phyloP scores from a whole-genome alignment of 2,113 vertebrate species.

The Genyomyrus donnyi region DNA sequence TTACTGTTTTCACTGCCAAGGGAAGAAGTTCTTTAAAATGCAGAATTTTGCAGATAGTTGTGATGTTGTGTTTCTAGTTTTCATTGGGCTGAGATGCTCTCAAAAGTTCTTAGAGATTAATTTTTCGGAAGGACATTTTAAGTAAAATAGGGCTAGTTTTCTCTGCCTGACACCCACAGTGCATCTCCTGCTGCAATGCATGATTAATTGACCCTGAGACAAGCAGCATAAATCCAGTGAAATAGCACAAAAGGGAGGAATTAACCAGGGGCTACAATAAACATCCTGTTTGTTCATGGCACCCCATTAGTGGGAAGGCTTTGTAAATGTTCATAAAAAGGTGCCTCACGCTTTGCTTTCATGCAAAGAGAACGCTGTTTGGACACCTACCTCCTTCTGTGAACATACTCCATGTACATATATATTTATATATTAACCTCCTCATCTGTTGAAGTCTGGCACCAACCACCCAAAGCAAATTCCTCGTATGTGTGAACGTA shows the following conservation, averaged over 20 bases:
- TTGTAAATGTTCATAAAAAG: neutral
- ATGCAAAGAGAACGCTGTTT: neutral
- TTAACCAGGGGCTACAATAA: neutral
- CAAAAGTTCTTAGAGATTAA: neutral
- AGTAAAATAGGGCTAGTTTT: neutral
- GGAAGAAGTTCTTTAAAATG: neutral
- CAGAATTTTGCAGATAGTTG: neutral
- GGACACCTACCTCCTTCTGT: neutral
- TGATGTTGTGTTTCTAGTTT: neutral
- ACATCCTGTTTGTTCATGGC: neutral
- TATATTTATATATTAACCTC: no score
- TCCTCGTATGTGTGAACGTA: no score
- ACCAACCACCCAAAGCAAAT: no score
- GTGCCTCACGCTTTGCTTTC: neutral
- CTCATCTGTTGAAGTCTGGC: no score
- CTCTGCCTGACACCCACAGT: neutral
- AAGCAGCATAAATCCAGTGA: neutral
- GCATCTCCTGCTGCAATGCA: neutral
- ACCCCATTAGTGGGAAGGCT: neutral
- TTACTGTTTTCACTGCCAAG: neutral
- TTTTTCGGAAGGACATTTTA: neutral
- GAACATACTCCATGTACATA: no score
- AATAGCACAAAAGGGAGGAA: neutral
- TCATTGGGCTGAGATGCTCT: neutral
- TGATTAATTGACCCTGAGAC: constrained; percentile 7